Evolutionary conservation across 2,113 vertebrate genomes (phyloP).

Genomic region (Mustelus asterias): DNA sequence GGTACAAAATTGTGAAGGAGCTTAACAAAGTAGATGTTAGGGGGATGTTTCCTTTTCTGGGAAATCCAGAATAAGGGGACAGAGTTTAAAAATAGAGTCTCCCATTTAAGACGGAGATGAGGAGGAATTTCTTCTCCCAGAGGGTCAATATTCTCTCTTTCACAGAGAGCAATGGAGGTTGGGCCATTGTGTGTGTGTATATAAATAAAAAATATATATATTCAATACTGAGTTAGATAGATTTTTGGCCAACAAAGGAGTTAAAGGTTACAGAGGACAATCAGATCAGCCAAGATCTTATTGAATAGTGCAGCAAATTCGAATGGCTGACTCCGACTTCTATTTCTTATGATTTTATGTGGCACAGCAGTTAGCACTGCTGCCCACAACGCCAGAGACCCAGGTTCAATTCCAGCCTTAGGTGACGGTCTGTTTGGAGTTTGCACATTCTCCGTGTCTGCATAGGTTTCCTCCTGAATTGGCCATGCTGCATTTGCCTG

Average conservation of each 20-base stretch:
- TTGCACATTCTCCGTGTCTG: too few relatives aligned
- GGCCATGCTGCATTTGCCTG: too few relatives aligned
- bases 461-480: too few relatives aligned
- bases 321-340: neutral
- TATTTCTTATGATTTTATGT: neutral
- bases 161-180: neutral
- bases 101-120: neutral
- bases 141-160: neutral
- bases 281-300: neutral
- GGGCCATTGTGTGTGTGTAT: neutral
- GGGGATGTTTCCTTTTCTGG: neutral
- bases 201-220: neutral
- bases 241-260: neutral
- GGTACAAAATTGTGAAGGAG: neutral
- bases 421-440: too few relatives aligned
- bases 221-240: neutral
- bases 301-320: neutral
- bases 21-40: neutral
- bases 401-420: too few relatives aligned
- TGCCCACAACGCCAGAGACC: too few relatives aligned
- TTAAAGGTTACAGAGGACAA: neutral
- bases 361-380: too few relatives aligned
- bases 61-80: neutral
- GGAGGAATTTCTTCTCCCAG: too few relatives aligned
- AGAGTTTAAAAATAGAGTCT: neutral